Evolutionary conservation across 2,113 vertebrate genomes (phyloP).

Genomic region (Tyto alba): DNA sequence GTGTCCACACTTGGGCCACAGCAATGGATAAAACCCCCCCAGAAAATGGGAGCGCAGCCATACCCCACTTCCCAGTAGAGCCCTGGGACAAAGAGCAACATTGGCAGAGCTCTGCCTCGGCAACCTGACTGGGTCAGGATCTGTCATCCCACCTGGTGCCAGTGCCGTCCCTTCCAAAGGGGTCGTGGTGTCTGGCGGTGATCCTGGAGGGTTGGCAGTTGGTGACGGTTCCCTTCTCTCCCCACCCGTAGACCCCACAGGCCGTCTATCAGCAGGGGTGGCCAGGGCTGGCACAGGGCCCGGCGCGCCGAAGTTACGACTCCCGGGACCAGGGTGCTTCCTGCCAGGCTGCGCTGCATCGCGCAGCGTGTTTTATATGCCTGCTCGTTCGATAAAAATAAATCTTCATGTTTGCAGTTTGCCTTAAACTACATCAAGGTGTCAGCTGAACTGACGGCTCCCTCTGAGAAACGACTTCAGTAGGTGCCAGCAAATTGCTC

Average conservation of each 20-base stretch:
- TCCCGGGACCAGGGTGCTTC: neutral
- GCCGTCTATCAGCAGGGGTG: neutral
- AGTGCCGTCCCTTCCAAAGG: fast-evolving
- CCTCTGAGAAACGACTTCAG: neutral
- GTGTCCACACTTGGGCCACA: fast-evolving
- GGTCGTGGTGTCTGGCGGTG: neutral
- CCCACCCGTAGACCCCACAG: neutral
- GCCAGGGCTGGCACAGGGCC: neutral
- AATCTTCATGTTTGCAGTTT: constrained; percentile 42
- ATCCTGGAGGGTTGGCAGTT: neutral
- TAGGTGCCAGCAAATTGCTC: neutral
- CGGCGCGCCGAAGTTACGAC: fast-evolving
- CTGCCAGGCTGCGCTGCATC: neutral
- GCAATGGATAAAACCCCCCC: neutral
- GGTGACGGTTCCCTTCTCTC: neutral
- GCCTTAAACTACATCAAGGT: constrained; percentile 51
- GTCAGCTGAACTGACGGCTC: constrained; percentile 20
- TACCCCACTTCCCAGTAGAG: neutral
- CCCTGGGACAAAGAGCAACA: neutral
- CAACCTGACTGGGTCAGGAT: fast-evolving
- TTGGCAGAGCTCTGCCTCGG: fast-evolving
- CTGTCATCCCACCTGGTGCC: neutral
- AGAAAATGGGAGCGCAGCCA: fast-evolving
- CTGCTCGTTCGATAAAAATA: neutral
- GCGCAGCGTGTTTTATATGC: neutral